phyloP scores from a whole-genome alignment of 1,140 invertebrate genomes.

The Carposina sasakii region DNA sequence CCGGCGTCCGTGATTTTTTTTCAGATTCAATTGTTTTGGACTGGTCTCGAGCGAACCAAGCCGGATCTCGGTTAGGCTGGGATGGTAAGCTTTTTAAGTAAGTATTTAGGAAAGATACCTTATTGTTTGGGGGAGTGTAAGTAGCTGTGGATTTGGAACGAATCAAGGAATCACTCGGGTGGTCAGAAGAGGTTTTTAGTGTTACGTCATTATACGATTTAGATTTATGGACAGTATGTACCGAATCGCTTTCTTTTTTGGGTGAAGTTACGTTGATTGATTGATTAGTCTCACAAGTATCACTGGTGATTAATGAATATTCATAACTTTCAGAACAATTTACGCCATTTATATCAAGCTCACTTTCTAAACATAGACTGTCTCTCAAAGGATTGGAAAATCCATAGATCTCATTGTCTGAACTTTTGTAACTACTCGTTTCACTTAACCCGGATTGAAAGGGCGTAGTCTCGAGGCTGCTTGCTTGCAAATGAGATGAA shows the following conservation, averaged over 20 bases:
- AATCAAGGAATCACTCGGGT: constrained; percentile 24
- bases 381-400: too few species aligned
- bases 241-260: constrained; percentile 33
- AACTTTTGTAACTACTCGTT: constrained; percentile 70
- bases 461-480: constrained; percentile 56
- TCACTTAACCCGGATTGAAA: constrained; percentile 57
- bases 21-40: constrained; percentile 42
- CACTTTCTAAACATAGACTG: too few species aligned
- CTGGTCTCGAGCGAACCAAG: constrained; percentile 54
- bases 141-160: constrained; percentile 51
- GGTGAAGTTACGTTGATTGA: constrained; percentile 16
- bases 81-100: constrained; percentile 68
- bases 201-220: constrained; percentile 47
- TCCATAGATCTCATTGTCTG: constrained; percentile 64
- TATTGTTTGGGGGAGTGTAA: constrained; percentile 57
- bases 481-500: constrained; percentile 41
- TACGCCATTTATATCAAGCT: too few species aligned
- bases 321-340: constrained; percentile 8
- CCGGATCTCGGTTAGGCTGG: constrained; percentile 50
- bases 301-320: constrained; percentile 20
- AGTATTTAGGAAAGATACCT: constrained; percentile 67
- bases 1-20: constrained; percentile 36
- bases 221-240: constrained; percentile 47
- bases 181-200: constrained; percentile 24
- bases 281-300: constrained; percentile 25